phyloP scores from a whole-genome alignment of 2,113 vertebrate species.

The Columba livia region DNA sequence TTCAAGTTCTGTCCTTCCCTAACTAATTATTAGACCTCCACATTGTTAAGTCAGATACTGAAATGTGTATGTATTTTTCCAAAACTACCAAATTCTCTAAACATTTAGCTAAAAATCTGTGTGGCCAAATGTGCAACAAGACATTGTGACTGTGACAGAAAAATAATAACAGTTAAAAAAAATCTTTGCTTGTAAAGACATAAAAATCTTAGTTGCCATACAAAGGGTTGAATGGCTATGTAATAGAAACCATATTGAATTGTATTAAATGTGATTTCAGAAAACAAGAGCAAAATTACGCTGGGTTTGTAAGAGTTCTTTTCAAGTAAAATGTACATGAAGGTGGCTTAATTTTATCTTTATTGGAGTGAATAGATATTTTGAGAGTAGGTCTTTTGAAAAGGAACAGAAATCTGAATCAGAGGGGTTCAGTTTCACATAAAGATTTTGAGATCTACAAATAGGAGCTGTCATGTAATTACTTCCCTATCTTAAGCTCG shows the following conservation, averaged over 20 bases:
- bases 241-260: not conserved
- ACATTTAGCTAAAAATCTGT: not conserved
- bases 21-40: not conserved
- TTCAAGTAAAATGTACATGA: not conserved
- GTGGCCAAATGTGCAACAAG: not conserved
- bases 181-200: not conserved
- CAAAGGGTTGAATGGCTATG: not conserved
- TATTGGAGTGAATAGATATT: not conserved
- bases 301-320: not conserved
- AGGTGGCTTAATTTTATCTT: not conserved
- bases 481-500: not conserved
- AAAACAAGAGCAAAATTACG: not conserved
- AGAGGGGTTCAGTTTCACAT: not conserved
- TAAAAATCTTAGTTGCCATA: not conserved
- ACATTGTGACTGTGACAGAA: not conserved
- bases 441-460: not conserved
- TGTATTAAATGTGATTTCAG: not conserved
- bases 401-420: not conserved
- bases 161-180: not conserved
- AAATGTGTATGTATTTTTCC: not conserved
- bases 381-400: not conserved
- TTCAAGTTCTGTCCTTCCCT: not conserved
- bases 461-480: not conserved
- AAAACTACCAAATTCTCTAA: not conserved
- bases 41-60: not conserved